Evolutionary conservation across 1,140 invertebrate genomes (phyloP).

Genomic region (Drosophila miranda): DNA sequence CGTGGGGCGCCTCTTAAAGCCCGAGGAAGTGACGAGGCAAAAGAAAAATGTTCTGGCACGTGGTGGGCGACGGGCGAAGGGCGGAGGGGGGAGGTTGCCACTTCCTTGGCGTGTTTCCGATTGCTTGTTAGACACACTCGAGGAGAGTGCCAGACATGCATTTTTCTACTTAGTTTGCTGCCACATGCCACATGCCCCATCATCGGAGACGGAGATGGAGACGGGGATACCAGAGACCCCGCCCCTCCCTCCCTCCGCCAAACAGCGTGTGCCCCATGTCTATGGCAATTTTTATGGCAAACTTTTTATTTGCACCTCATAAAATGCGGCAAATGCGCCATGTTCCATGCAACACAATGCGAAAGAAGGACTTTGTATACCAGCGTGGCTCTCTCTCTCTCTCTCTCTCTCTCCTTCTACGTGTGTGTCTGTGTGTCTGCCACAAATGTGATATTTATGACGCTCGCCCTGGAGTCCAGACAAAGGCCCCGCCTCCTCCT

Average conservation of each 20-base stretch:
- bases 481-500: constrained; percentile 36
- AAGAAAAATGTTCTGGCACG: constrained; percentile 1
- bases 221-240: neutral
- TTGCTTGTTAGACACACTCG: constrained; percentile 60
- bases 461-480: constrained; percentile 45
- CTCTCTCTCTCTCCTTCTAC: neutral
- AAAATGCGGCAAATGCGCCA: constrained; percentile 73
- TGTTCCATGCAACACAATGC: constrained; percentile 73
- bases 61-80: neutral
- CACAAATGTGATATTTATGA: constrained; percentile 81
- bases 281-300: constrained; percentile 75
- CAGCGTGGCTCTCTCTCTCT: neutral
- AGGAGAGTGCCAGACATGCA: constrained; percentile 64
- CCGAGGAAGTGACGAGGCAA: constrained; percentile 44
- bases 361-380: constrained; percentile 32
- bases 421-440: constrained; percentile 58
- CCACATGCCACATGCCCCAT: constrained; percentile 1
- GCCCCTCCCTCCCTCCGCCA: constrained; percentile 9
- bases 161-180: constrained; percentile 68
- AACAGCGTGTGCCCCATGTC: constrained; percentile 55
- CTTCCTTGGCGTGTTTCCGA: constrained; percentile 65
- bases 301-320: constrained; percentile 81
- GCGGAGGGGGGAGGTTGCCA: neutral
- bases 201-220: neutral
- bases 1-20: constrained; percentile 33